phyloP scores from a whole-genome alignment of 2,797 vertebrate species.

The Sebastes variabilis region DNA sequence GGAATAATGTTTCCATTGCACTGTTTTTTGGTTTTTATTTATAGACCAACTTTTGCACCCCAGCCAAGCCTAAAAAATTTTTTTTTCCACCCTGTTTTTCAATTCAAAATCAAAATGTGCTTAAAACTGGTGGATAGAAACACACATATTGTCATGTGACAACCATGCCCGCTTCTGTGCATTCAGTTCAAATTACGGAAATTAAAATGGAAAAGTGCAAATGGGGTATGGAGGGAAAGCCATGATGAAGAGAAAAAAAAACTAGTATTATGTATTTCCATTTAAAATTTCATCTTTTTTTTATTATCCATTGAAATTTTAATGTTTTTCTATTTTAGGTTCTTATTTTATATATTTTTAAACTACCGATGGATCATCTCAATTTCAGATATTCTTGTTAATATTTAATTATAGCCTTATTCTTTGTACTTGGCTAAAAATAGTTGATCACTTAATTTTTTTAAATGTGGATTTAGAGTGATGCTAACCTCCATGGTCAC shows the following conservation, averaged over 20 bases:
- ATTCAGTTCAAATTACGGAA: neutral
- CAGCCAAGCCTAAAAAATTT: neutral
- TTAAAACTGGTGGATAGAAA: neutral
- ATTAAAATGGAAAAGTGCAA: neutral
- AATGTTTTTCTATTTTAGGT: neutral
- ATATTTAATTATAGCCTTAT: neutral
- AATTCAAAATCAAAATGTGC: neutral
- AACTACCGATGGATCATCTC: neutral
- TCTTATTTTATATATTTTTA: neutral
- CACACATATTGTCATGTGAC: neutral
- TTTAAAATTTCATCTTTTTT: neutral
- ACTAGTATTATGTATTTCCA: neutral
- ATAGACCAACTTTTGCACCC: neutral
- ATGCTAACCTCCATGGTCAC: constrained; percentile 15
- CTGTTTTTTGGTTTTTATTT: neutral
- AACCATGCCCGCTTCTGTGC: neutral
- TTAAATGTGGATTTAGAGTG: constrained; percentile 11
- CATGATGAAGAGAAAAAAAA: neutral
- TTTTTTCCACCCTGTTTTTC: neutral
- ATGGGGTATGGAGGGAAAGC: neutral
- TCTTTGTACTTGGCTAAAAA: neutral
- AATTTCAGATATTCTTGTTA: neutral
- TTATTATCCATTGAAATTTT: too few species aligned
- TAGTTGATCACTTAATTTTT: neutral
- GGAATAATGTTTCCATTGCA: neutral